Conservation (phyloP, 2,113 vertebrate species). For the Arizona elegans region DNA sequence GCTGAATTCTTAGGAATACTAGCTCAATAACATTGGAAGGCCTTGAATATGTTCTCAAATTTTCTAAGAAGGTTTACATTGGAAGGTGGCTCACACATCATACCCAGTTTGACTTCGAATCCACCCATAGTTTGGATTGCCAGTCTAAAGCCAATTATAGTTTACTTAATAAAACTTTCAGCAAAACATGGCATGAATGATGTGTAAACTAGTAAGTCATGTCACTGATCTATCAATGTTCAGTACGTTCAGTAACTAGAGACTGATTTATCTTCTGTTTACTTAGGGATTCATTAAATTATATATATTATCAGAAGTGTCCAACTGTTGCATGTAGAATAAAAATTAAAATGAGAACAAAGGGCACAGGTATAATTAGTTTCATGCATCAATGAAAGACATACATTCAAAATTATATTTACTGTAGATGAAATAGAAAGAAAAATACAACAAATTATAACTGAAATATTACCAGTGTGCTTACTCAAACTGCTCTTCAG, state of each 20-base stretch:
- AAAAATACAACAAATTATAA: not conserved
- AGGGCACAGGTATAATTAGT: not conserved
- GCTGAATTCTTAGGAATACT: not conserved
- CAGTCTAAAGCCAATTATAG: not conserved
- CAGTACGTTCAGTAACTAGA: not conserved
- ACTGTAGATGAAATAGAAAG: not conserved
- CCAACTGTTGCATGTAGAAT: not conserved
- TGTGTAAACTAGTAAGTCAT: not conserved
- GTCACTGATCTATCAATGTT: not conserved
- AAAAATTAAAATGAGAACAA: not conserved
- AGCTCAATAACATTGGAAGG: not conserved
- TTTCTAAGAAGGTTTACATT: not conserved
- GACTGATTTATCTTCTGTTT: not conserved
- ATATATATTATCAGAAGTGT: not conserved
- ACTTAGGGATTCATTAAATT: not conserved
- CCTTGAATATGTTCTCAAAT: rapidly evolving
- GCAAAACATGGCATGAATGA: not conserved
- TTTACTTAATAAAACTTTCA: not conserved
- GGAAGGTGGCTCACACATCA: not conserved
- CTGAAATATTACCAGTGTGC: not conserved
- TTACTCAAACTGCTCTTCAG: not conserved
- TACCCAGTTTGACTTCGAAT: not conserved
- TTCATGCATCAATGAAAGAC: not conserved
- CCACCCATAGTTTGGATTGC: not conserved
- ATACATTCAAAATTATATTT: not conserved